These are phyloP conservation scores for Coleophora deauratella DNA, from an alignment of 2,888 invertebrate genomes.

Conservation along the genomic window DNA sequence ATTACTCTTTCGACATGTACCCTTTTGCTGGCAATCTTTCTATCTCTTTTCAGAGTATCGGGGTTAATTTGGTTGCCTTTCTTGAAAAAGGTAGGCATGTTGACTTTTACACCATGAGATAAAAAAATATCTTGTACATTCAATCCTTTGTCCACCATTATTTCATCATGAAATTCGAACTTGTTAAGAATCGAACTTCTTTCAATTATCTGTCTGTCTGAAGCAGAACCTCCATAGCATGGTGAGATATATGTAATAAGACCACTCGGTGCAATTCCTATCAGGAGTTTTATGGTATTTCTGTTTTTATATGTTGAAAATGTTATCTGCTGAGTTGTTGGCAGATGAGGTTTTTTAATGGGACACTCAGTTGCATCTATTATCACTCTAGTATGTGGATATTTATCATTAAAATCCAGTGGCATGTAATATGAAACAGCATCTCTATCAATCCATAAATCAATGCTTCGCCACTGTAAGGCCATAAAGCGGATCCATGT, in stretches of 20 bases:
- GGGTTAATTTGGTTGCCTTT: constrained; percentile 2
- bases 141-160: constrained; percentile 6
- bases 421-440: constrained; percentile 14
- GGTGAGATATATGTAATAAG: constrained; percentile 16
- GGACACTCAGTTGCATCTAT: constrained; percentile 17
- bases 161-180: constrained; percentile 3
- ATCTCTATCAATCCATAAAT: constrained; percentile 2
- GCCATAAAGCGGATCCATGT: constrained; percentile 14
- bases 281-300: constrained; percentile 15
- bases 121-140: constrained; percentile 9
- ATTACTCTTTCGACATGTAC: constrained; percentile 6
- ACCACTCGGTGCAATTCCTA: constrained; percentile 18
- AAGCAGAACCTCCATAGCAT: constrained; percentile 2
- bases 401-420: constrained; percentile 7
- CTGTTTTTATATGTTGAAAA: constrained; percentile 16
- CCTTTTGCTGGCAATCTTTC: constrained; percentile 4
- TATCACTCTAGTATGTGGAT: constrained; percentile 9
- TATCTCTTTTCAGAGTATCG: not conserved
- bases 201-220: constrained; percentile 8
- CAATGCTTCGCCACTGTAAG: not conserved
- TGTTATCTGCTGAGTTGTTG: constrained; percentile 11
- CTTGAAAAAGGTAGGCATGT: constrained; percentile 4
- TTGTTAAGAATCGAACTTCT: constrained; percentile 2
- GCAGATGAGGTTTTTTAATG: constrained; percentile 14
- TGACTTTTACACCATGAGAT: constrained; percentile 4